Evolutionary conservation across 2,888 invertebrate species (phyloP), one percentile per base, ranked within the genome.

Genomic region (Acleris laterana): DNA sequence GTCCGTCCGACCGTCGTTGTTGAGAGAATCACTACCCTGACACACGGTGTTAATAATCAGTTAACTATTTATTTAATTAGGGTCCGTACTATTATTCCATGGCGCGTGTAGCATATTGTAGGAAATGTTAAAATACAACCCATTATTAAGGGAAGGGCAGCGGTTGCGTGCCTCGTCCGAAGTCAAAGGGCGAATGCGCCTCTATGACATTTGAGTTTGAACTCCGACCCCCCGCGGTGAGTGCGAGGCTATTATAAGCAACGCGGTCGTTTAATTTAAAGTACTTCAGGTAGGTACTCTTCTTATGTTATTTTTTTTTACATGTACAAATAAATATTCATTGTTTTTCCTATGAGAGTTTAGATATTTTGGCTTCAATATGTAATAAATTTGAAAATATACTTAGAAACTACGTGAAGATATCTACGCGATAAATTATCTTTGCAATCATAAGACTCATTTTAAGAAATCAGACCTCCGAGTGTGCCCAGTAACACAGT

Each of bases 131-230:
- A 57, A 46, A 46, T 25, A 5, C 46, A 22, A 46, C 25, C 46
- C 42, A 46, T 57, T 46, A 57, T 57, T 57, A 46, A 17, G 13
- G 46, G 25, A 46, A 46, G 57, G 57, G 57, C 57, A 57, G 17
- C 22, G 57, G 2, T 57, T 57, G 57, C 57, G 46, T 57, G 57
- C 32, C 7, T n/a, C 25, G 44, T 38, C 13, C 22, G 11, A 42
- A 57, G 57, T 57, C 57, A 57, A 57, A 57, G 57, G 57, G 57
- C 57, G 57, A 22, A 57, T 57, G 46, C 46, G 46, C 57, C 17
- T 57, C 46, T 57, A 46, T 57, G 57, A 57, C 57, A 57, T 57
- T 57, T 57, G 44, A 25, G 13, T 44, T 25, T 46, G 46, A 56
- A 25, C 57, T 17, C 57, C 57, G 57, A 57, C 57, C 57, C 56